phyloP scores from a whole-genome alignment of 2,797 vertebrate genomes.

The Coluber constrictor region DNA sequence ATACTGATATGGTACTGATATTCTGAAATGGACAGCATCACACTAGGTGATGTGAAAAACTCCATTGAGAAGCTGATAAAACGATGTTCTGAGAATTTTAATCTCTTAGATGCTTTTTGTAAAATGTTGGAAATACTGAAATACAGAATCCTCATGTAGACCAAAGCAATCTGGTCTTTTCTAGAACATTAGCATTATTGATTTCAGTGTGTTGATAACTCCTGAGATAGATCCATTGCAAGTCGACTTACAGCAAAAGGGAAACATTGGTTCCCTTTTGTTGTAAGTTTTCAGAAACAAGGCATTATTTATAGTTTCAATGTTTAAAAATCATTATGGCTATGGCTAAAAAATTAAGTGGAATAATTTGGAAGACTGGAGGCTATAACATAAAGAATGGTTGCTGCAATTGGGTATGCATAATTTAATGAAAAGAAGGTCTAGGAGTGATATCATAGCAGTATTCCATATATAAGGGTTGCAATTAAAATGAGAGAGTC shows the following conservation, averaged over 20 bases:
- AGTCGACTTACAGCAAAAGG: background rate
- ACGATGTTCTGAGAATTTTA: background rate
- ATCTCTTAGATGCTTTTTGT: background rate
- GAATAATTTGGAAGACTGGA: background rate
- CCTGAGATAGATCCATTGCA: background rate
- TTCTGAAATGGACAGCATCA: background rate
- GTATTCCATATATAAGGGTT: no score
- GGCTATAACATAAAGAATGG: no score
- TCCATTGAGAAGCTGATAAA: background rate
- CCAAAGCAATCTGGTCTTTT: background rate
- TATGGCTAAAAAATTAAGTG: background rate
- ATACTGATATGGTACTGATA: background rate
- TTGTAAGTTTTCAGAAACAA: background rate
- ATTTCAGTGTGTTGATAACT: background rate
- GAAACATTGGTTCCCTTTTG: background rate
- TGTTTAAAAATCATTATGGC: background rate
- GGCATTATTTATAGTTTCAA: background rate
- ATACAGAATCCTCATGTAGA: background rate
- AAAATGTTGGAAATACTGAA: background rate
- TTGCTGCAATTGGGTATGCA: no score
- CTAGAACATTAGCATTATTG: background rate
- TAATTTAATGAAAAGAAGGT: no score
- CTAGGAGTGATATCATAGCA: no score
- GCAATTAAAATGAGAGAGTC: no score
- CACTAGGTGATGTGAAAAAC: background rate